A percentile compares a stretch with the other conserved stretches of the same genome.
phyloP scores from a whole-genome alignment of 2,888 invertebrate species.

The Tiphia femorata region DNA sequence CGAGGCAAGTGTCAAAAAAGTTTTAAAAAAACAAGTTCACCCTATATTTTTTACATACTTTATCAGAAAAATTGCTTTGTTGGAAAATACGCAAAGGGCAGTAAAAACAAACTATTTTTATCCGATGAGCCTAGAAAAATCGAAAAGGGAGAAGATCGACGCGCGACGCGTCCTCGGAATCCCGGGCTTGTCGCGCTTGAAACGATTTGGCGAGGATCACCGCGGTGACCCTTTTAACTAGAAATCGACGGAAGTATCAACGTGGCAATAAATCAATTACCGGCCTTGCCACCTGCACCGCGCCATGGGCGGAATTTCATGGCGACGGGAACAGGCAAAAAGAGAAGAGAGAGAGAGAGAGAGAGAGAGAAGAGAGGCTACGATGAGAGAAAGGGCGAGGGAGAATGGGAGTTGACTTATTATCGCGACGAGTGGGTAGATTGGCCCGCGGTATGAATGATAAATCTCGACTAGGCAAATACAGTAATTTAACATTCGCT shows the following conservation, averaged over 20 bases:
- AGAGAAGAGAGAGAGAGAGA: background rate
- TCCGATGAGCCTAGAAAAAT: no score
- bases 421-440: constrained; percentile 53
- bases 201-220: no score
- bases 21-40: no score
- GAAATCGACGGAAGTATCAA: constrained; percentile 26
- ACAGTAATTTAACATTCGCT: constrained; percentile 65
- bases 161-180: no score
- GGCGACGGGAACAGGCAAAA: background rate
- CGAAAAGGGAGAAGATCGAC: no score
- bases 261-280: constrained; percentile 36
- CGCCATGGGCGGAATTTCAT: constrained; percentile 30
- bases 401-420: constrained; percentile 49
- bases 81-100: no score
- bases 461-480: constrained; percentile 64
- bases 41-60: no score
- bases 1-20: no score
- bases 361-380: no score
- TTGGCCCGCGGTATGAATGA: constrained; percentile 62
- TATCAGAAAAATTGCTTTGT: no score
- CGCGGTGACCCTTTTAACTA: constrained; percentile 4
- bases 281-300: constrained; percentile 21
- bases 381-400: background rate
- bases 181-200: no score
- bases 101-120: no score